Conservation (phyloP, 1,140 invertebrate genomes). For the Carposina sasakii region DNA sequence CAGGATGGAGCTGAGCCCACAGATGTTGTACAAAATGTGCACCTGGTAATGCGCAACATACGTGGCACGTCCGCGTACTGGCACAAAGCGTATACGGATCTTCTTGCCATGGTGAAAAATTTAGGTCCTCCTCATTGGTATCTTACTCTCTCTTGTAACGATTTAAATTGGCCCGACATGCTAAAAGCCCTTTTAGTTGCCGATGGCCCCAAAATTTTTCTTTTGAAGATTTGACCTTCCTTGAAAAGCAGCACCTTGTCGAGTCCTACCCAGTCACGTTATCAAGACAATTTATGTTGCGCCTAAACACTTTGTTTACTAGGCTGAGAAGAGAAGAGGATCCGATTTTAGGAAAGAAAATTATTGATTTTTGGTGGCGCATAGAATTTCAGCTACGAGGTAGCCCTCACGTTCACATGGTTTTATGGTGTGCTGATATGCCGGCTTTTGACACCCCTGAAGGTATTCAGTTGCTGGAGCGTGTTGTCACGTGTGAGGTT, state of each 20-base stretch:
- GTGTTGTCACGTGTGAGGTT: slow-evolving; percentile 6
- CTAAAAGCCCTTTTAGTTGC: slow-evolving; percentile 26
- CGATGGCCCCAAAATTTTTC: slow-evolving; percentile 1
- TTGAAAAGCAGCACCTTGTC: slow-evolving; percentile 3
- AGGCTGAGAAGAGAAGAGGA: slow-evolving; percentile 14
- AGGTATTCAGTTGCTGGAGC: slow-evolving; percentile 17
- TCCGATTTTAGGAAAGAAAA: slow-evolving; percentile 16
- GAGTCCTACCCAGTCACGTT: slow-evolving; percentile 25
- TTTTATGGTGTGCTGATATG: slow-evolving; percentile 20
- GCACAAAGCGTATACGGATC: slow-evolving; percentile 18
- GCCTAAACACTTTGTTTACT: slow-evolving; percentile 21
- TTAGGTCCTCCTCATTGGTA: slow-evolving; percentile 24
- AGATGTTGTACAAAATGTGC: slow-evolving; percentile 23
- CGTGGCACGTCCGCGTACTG: slow-evolving; percentile 22
- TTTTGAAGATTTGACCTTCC: neutral
- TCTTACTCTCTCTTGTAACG: slow-evolving; percentile 24
- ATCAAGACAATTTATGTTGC: slow-evolving; percentile 22
- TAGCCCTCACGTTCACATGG: slow-evolving; percentile 28
- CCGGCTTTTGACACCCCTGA: slow-evolving; percentile 22
- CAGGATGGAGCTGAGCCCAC: slow-evolving; percentile 16
- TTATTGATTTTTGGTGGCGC: slow-evolving; percentile 16
- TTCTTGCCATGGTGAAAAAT: slow-evolving; percentile 27
- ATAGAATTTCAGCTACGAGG: slow-evolving; percentile 28
- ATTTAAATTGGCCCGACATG: slow-evolving; percentile 29
- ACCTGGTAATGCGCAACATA: slow-evolving; percentile 28